Base-by-base conservation (phyloP, 2,888 invertebrate species). In the Nomada flava region DNA sequence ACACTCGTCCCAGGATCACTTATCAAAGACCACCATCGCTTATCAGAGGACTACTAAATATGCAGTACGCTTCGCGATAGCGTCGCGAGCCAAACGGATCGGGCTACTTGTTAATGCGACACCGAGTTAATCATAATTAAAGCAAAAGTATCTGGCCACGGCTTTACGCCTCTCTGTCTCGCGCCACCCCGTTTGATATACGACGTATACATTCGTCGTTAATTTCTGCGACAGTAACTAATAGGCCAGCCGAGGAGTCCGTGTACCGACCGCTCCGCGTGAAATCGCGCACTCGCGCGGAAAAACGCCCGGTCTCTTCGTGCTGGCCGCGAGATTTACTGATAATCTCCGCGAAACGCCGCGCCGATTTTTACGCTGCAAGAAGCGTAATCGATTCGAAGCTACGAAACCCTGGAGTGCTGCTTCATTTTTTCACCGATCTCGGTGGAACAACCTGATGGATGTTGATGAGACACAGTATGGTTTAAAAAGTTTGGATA, bases 41-140 rank as follows among this genome's bases (percentile, higher is more conserved):
- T 36, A 36, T 36, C 36, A 36, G 1, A 7, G 36, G 7, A 36
- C 36, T 36, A 36, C 36, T 36, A 36, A 36, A 50, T 4, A 18
- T 15, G 50, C 13, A 18, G 71, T 73, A 57, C 73, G 68, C 70
- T 81, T 85, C 79, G 62, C 78, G 70, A 65, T 0, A 2, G 76
- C 70, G 72, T 78, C 69, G 64, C 69, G 79, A 80, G 79, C 80
- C 82, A 80, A 87, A 86, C 72, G 69, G 81, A 79, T 86, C 53
- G 80, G 67, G 13, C 86, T 64, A 83, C 88, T 83, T 81, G 85
- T 88, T 83, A 83, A 84, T 69, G 63, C 62, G 74, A 77, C 63
- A 26, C 47, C 65, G 74, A 55, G 69, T 76, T 75, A 88, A 84
- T 88, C 80, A 86, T 83, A 82, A 87, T 88, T 78, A 78, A 79